Percentiles rank a stretch among this genome's conserved stretches.
Evolutionary conservation across 2,113 vertebrate genomes (phyloP).

Genomic region (Pongo pygmaeus): DNA sequence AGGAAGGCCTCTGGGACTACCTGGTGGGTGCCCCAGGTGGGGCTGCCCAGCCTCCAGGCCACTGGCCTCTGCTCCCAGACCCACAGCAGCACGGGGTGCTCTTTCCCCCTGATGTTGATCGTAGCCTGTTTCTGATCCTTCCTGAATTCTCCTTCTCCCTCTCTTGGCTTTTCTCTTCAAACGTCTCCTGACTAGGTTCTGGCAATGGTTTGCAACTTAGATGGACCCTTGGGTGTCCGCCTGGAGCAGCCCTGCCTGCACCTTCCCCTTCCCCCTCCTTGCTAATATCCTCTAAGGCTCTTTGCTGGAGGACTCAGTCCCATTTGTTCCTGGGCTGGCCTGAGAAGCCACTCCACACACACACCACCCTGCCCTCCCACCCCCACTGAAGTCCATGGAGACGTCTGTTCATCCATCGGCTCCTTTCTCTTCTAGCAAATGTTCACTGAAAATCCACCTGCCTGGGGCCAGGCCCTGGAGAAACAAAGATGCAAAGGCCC

Average conservation of each 20-base stretch:
- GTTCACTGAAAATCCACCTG: background rate
- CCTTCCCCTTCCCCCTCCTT: background rate
- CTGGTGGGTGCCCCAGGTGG: background rate
- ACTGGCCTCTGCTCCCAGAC: background rate
- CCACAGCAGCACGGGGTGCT: rapidly evolving
- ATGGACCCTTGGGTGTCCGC: no score
- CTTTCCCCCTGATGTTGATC: background rate
- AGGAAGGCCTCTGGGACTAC: background rate
- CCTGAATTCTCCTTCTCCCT: background rate
- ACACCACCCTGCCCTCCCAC: background rate
- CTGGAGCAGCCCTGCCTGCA: background rate
- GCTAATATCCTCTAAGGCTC: background rate
- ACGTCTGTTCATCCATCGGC: background rate
- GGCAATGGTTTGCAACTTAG: background rate
- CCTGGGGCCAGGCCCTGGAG: background rate
- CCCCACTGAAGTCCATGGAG: rapidly evolving
- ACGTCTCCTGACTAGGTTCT: rapidly evolving
- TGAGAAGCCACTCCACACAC: background rate
- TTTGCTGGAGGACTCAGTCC: background rate
- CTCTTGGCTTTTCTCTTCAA: background rate
- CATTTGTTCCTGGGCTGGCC: background rate
- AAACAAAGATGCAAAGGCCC: background rate
- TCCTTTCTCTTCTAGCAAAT: background rate
- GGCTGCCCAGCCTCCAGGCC: background rate
- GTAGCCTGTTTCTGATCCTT: background rate